These are phyloP conservation scores for Empidonax alnorum DNA, from an alignment of 2,113 vertebrate genomes.

Conservation along the genomic window DNA sequence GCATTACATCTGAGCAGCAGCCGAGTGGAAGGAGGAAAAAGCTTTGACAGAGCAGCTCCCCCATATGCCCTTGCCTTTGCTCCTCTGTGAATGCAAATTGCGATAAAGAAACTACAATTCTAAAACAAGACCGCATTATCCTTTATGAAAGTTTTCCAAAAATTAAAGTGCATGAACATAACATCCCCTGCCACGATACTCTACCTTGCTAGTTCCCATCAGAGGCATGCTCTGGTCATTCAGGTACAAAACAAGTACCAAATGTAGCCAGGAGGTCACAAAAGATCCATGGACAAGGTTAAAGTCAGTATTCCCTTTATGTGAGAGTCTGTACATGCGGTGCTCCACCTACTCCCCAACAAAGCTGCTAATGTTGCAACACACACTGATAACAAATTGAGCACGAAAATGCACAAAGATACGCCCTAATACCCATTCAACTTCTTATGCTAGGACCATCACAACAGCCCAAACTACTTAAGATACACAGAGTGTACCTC, in stretches of 20 bases:
- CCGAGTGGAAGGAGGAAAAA: background rate
- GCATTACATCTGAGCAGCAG: background rate
- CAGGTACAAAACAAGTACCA: background rate
- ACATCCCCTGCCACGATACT: background rate
- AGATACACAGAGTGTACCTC: background rate
- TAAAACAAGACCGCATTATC: background rate
- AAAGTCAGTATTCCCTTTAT: background rate
- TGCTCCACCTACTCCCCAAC: background rate
- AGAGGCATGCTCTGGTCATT: background rate
- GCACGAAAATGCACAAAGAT: background rate
- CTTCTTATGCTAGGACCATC: no score
- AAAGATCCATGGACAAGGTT: background rate
- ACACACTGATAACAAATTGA: background rate
- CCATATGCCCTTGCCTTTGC: background rate
- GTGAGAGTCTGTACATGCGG: background rate
- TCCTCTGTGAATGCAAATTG: background rate
- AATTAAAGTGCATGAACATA: background rate
- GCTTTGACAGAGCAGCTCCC: background rate
- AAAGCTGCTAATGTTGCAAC: background rate
- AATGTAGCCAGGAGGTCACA: background rate
- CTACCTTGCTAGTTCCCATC: rapidly evolving
- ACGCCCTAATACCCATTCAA: background rate
- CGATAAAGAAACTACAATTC: background rate
- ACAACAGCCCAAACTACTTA: background rate
- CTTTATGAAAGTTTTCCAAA: background rate